phyloP scores from a whole-genome alignment of 2,113 vertebrate species.

The Cheilinus undulatus region DNA sequence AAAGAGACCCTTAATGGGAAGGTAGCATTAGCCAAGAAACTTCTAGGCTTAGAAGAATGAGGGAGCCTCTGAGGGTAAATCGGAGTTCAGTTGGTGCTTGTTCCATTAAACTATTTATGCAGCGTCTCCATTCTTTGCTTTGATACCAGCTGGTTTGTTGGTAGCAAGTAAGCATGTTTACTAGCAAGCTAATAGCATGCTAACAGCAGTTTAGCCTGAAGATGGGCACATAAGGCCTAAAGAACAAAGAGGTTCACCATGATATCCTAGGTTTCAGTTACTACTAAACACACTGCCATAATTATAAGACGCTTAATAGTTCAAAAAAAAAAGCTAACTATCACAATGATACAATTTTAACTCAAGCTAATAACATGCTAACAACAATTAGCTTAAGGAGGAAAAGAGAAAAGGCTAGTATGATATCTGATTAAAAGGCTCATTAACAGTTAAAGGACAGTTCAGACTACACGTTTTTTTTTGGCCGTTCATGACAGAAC shows the following conservation, averaged over 20 bases:
- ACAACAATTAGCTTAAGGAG: too few relatives aligned
- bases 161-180: conserved; percentile 12
- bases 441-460: too few relatives aligned
- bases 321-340: not conserved
- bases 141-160: conserved; percentile 3
- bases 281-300: not conserved
- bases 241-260: not conserved
- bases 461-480: too few relatives aligned
- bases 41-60: conserved; percentile 35
- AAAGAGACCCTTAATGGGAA: conserved; percentile 44
- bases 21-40: not conserved
- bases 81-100: conserved; percentile 12
- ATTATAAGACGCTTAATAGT: not conserved
- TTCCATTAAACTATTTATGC: conserved; percentile 29
- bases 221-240: not conserved
- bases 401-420: too few relatives aligned
- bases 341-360: too few relatives aligned
- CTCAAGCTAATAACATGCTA: too few relatives aligned
- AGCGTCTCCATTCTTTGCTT: conserved; percentile 19
- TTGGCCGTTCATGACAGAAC: too few relatives aligned
- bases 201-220: conserved; percentile 4
- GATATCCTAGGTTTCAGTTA: not conserved
- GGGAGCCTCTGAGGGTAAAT: conserved; percentile 22
- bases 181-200: not conserved
- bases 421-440: too few relatives aligned